Base-by-base conservation (phyloP, 2,888 invertebrate genomes). In the Holacanthella duospinosa region DNA sequence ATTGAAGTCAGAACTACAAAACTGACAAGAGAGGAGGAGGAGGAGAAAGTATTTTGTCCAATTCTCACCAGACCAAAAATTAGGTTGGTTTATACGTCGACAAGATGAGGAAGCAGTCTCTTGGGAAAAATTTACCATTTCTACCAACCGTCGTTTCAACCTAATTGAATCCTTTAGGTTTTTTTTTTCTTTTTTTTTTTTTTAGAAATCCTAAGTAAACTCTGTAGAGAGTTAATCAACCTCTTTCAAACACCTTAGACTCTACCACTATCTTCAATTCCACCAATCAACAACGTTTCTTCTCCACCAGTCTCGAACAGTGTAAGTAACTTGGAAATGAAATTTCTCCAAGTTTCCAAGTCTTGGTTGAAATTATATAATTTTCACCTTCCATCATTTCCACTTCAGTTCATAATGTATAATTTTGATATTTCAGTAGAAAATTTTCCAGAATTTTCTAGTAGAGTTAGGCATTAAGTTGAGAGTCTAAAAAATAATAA, bases 1-100 rank as follows among this genome's bases (percentile, higher is more conserved):
- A 67, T 71, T 71, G 61, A 70, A 71, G 66, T 70, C 71, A 2
- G 71, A 70, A 57, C 65, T 57, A 21, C 57, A 57, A 2, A 16
- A 6, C n/a, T 36, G 57, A 19, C 12, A 36, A 16, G 29, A 29
- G 9, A 36, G 9, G 36, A 57, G 3, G 57, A 57, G 36, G 29
- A 57, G 6, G 29, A 57, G 29, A 29, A 29, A 2, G 9, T n/a
- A 2, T 19, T 36, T 36, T 19, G 29, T 57, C 57, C 29, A 57
- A 4, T 9, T 48, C 48, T 21, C 19, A 21, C 4, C 4, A 21
- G 12, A 4, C 4, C 16, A 21, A 4, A 4, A 4, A 48, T 48
- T 4, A 21, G 6, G 4, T n/a, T 21, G 48, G 19, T 48, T 21
- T 4, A 16, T 9, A 21, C 19, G 21, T 4, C 19, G 21, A 48